Evolutionary conservation across 2,888 invertebrate genomes (phyloP).

Genomic region (Agrochola lychnidis): DNA sequence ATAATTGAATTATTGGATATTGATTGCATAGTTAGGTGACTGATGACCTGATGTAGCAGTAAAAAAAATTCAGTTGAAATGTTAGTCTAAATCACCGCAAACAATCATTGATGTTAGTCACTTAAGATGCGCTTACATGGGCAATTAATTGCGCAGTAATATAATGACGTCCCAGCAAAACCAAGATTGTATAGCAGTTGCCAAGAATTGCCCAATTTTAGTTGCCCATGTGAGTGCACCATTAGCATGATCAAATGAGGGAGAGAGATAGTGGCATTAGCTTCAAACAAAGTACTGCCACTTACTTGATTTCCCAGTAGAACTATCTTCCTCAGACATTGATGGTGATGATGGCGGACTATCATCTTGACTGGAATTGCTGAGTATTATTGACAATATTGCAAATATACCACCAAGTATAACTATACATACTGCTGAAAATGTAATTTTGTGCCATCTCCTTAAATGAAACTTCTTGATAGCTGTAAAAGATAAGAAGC

Average conservation of each 20-base stretch:
- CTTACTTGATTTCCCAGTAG: constrained; percentile 67
- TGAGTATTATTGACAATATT: constrained; percentile 74
- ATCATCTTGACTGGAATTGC: constrained; percentile 67
- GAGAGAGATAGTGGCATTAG: background rate
- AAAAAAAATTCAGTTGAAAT: background rate
- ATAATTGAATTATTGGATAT: background rate
- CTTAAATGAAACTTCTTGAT: constrained; percentile 71
- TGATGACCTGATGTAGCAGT: background rate
- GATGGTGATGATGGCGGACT: constrained; percentile 41
- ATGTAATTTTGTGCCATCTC: constrained; percentile 80
- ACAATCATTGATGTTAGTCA: constrained; percentile 31
- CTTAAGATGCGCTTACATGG: constrained; percentile 2
- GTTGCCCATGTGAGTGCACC: constrained; percentile 9
- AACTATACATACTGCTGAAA: constrained; percentile 76
- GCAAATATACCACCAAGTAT: constrained; percentile 79
- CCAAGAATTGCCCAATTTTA: constrained; percentile 4
- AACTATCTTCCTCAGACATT: constrained; percentile 59
- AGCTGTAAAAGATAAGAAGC: constrained; percentile 70
- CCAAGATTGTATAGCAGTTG: background rate
- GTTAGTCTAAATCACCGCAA: background rate
- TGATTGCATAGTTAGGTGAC: background rate
- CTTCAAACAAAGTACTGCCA: background rate
- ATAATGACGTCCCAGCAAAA: background rate
- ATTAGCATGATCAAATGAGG: constrained; percentile 18
- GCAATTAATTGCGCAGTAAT: background rate